These are phyloP conservation scores for Stenoptilia bipunctidactyla DNA, from an alignment of 2,888 invertebrate species.

Conservation along the genomic window DNA sequence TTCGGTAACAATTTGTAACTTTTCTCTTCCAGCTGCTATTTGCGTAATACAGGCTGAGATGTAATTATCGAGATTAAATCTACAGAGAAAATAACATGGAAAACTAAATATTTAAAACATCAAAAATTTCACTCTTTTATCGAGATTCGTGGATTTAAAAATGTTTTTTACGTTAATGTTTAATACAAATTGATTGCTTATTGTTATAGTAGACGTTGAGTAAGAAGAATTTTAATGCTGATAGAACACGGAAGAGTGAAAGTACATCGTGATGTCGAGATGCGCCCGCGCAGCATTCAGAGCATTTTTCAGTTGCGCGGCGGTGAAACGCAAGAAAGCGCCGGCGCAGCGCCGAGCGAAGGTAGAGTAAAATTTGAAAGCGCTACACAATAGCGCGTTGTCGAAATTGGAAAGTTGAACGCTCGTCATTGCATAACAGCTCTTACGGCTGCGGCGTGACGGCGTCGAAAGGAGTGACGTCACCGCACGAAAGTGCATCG, in stretches of 20 bases:
- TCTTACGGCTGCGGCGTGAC: constrained; percentile 64
- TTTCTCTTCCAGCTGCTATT: no score
- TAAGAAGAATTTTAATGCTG: no score
- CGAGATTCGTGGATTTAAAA: no score
- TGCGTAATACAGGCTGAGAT: no score
- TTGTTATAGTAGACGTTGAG: no score
- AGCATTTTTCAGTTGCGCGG: constrained; percentile 60
- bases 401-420: constrained; percentile 70
- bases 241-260: constrained; percentile 47
- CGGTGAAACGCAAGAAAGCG: constrained; percentile 64
- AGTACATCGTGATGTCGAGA: constrained; percentile 53
- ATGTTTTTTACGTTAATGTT: no score
- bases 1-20: no score
- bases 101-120: constrained; percentile 2
- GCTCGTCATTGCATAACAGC: constrained; percentile 63
- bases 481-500: constrained; percentile 71
- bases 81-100: no score
- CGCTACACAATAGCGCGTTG: constrained; percentile 70
- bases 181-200: no score
- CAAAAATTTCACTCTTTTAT: no score
- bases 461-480: constrained; percentile 62
- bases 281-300: constrained; percentile 50
- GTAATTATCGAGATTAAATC: no score
- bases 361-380: constrained; percentile 68
- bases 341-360: constrained; percentile 55